A percentile compares a stretch with the other conserved stretches of the same genome.
Evolutionary conservation across 2,797 vertebrate genomes (phyloP).

Genomic region (Botia almorhae): DNA sequence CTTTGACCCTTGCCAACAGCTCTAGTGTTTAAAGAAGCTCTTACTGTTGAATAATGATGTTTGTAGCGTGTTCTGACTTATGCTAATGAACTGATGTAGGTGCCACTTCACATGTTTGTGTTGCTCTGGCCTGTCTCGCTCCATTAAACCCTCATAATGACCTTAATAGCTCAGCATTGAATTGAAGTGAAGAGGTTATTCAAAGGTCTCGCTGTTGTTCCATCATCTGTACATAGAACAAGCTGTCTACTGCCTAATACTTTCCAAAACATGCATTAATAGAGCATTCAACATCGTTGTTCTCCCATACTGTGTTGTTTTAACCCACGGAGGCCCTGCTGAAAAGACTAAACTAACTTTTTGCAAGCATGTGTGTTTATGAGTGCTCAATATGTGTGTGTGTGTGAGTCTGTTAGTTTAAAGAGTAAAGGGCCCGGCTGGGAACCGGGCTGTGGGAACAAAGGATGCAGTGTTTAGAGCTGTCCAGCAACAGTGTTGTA

Average conservation of each 20-base stretch:
- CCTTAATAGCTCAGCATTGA: slow-evolving; percentile 37
- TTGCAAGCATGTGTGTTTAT: slow-evolving; percentile 37
- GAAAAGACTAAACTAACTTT: slow-evolving; percentile 74
- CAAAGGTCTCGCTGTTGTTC: slow-evolving; percentile 29
- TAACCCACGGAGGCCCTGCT: slow-evolving; percentile 61
- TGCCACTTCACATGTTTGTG: slow-evolving; percentile 51
- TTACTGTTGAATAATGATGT: slow-evolving; percentile 54
- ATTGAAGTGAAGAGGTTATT: slow-evolving; percentile 52
- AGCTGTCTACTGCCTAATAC: slow-evolving; percentile 40
- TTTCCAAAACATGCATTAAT: slow-evolving; percentile 67
- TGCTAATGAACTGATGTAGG: slow-evolving; percentile 29
- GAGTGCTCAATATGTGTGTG: slow-evolving; percentile 45
- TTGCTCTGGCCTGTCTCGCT: slow-evolving; percentile 25
- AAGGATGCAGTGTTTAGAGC: slow-evolving; percentile 75
- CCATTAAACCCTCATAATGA: slow-evolving; percentile 54
- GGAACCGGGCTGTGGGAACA: slow-evolving; percentile 76
- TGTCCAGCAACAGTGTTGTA: slow-evolving; percentile 61
- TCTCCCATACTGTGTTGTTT: slow-evolving; percentile 68
- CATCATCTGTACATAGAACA: slow-evolving; percentile 53
- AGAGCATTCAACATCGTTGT: slow-evolving; percentile 66
- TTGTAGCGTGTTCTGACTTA: slow-evolving; percentile 44
- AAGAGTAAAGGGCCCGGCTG: slow-evolving; percentile 74
- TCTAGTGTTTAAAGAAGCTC: slow-evolving; percentile 27
- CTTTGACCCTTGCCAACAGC: slow-evolving; percentile 52
- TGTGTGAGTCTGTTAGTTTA: slow-evolving; percentile 69